phyloP scores from a whole-genome alignment of 30 jellyfish, hydroid and myxozoan genomes.

The Turritopsis rubra region DNA sequence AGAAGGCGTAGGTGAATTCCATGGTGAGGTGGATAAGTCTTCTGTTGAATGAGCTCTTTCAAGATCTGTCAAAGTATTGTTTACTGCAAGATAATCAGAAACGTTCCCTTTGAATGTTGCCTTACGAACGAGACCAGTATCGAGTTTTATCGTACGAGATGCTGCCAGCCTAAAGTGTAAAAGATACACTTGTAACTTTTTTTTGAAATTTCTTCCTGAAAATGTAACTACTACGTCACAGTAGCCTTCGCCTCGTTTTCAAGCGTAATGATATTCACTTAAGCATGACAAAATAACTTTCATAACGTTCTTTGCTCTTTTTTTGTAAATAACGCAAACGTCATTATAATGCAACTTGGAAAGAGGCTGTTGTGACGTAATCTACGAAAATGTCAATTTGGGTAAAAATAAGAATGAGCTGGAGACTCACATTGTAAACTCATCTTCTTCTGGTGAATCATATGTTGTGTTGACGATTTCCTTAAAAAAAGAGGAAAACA shows the following conservation, averaged over 20 bases:
- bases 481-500: not conserved
- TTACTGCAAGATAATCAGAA: conserved; percentile 25
- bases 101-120: conserved; percentile 40
- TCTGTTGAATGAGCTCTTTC: conserved; percentile 32
- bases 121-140: conserved; percentile 34
- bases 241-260: too few species aligned
- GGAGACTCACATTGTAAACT: not conserved
- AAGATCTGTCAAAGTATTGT: conserved; percentile 29
- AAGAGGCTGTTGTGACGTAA: too few species aligned
- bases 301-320: too few species aligned
- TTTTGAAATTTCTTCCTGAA: not conserved
- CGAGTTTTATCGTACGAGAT: conserved; percentile 17
- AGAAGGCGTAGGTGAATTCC: conserved; percentile 18
- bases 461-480: conserved; percentile 2
- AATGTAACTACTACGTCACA: not conserved
- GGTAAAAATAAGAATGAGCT: not conserved
- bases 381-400: too few species aligned
- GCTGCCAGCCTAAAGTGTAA: conserved; percentile 14
- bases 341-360: too few species aligned
- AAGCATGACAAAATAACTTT: too few species aligned
- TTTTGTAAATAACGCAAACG: too few species aligned
- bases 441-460: conserved; percentile 17
- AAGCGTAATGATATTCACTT: too few species aligned
- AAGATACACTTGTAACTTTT: not conserved
- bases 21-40: conserved; percentile 26